Evolutionary conservation across 2,888 invertebrate species (phyloP).

Genomic region (Metalampra italica): DNA sequence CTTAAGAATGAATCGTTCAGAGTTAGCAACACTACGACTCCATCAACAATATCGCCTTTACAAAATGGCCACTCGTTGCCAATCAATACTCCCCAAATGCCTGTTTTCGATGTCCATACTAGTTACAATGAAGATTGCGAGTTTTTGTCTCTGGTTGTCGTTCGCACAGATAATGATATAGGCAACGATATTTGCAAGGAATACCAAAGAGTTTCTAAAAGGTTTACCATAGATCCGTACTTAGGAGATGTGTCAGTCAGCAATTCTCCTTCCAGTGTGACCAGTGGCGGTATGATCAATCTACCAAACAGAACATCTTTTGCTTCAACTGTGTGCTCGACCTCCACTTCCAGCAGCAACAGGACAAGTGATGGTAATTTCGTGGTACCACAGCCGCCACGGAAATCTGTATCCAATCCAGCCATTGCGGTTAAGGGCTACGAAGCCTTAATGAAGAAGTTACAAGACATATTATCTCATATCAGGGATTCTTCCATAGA

Average conservation of each 20-base stretch:
- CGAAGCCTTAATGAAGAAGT: conserved; percentile 59
- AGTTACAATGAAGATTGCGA: conserved; percentile 69
- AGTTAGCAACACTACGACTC: conserved; percentile 62
- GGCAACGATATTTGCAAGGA: conserved; percentile 71
- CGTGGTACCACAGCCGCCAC: conserved; percentile 69
- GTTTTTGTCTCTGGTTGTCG: conserved; percentile 63
- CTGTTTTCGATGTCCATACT: conserved; percentile 65
- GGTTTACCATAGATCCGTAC: conserved; percentile 69
- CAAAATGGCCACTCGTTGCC: conserved; percentile 68
- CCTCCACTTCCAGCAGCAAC: conserved; percentile 53
- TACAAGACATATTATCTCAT: conserved; percentile 66
- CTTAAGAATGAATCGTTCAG: conserved; percentile 61
- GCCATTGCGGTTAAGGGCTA: conserved; percentile 64
- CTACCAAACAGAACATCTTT: conserved; percentile 65
- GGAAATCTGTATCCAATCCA: conserved; percentile 60
- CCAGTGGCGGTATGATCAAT: conserved; percentile 64
- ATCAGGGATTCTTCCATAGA: conserved; percentile 50
- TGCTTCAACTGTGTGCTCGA: conserved; percentile 62
- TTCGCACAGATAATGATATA: conserved; percentile 65
- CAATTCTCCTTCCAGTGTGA: conserved; percentile 70
- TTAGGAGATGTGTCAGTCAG: conserved; percentile 62
- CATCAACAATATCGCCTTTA: conserved; percentile 70
- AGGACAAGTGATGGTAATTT: conserved; percentile 71
- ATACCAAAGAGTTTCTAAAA: conserved; percentile 68
- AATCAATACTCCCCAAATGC: conserved; percentile 56